A percentile compares a stretch with the other conserved stretches of the same genome.
Evolutionary conservation across 2,113 vertebrate genomes (phyloP).

Genomic region (Apodemus speciosus): DNA sequence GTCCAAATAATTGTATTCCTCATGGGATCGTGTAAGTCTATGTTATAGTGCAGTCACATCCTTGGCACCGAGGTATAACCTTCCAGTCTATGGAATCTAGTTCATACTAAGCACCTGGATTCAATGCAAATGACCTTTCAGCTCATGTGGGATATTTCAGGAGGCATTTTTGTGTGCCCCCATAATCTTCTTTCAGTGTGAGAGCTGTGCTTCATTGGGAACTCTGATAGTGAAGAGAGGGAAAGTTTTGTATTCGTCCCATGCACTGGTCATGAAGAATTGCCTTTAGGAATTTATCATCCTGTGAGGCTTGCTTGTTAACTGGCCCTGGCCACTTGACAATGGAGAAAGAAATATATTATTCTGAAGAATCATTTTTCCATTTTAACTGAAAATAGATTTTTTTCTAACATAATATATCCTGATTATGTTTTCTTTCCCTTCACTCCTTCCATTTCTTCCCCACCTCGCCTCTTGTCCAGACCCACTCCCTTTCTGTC

Average conservation of each 20-base stretch:
- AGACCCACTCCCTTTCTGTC: neutral
- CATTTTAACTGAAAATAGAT: neutral
- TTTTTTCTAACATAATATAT: neutral
- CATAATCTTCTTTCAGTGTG: neutral
- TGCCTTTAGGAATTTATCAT: neutral
- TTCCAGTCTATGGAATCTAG: neutral
- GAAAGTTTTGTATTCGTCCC: neutral
- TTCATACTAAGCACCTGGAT: neutral
- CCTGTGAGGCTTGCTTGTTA: neutral
- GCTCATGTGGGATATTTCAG: neutral
- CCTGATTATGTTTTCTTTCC: neutral
- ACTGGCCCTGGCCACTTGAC: neutral
- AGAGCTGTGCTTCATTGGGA: neutral
- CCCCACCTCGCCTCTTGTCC: too few relatives aligned
- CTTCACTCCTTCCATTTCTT: neutral
- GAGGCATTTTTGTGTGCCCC: neutral
- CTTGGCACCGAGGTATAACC: neutral
- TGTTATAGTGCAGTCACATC: too few relatives aligned
- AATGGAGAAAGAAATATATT: neutral
- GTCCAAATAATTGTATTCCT: neutral
- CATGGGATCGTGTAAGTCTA: too few relatives aligned
- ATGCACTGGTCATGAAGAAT: neutral
- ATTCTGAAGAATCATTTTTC: slow-evolving; percentile 4
- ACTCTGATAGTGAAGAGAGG: neutral
- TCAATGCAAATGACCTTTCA: neutral